Conservation (phyloP, 2,888 invertebrate genomes). For the Andrena trimmerana region DNA sequence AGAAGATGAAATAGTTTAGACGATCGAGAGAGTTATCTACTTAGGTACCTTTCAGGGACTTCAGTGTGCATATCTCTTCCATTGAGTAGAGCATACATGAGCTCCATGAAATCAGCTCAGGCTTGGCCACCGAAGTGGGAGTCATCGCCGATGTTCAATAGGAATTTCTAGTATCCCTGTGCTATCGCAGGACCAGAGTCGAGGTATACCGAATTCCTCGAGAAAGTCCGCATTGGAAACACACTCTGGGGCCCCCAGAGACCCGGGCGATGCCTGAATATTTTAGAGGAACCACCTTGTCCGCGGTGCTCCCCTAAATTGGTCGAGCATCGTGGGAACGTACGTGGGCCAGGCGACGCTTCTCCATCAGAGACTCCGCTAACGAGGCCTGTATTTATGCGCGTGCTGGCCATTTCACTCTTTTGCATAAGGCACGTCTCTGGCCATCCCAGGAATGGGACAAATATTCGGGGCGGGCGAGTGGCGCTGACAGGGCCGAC, state of each 20-base stretch:
- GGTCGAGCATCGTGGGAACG: slow-evolving; percentile 33
- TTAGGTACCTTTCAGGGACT: neutral
- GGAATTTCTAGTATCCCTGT: neutral
- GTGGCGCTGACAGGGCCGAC: neutral
- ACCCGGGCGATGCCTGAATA: neutral
- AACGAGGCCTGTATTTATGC: slow-evolving; percentile 52
- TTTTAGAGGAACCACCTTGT: slow-evolving; percentile 15
- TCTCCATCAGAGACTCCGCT: slow-evolving; percentile 44
- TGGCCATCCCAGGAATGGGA: neutral
- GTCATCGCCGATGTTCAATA: slow-evolving; percentile 13
- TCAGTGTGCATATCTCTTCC: too few species aligned
- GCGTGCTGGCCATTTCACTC: slow-evolving; percentile 9
- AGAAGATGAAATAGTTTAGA: too few species aligned
- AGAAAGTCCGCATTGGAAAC: neutral
- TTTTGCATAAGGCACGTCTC: slow-evolving; percentile 7
- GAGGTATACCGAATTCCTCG: slow-evolving; percentile 1
- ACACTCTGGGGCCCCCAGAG: neutral
- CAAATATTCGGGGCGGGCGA: neutral
- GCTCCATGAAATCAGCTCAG: neutral
- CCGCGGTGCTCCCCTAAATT: slow-evolving; percentile 28
- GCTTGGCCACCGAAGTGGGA: neutral
- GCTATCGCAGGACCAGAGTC: neutral
- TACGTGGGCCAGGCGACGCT: neutral
- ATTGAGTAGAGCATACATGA: neutral
- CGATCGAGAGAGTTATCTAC: too few species aligned